A percentile compares a stretch with the other conserved stretches of the same genome.
Evolutionary conservation across 2,888 invertebrate species (phyloP).

Genomic region (Nomada hirtipes): DNA sequence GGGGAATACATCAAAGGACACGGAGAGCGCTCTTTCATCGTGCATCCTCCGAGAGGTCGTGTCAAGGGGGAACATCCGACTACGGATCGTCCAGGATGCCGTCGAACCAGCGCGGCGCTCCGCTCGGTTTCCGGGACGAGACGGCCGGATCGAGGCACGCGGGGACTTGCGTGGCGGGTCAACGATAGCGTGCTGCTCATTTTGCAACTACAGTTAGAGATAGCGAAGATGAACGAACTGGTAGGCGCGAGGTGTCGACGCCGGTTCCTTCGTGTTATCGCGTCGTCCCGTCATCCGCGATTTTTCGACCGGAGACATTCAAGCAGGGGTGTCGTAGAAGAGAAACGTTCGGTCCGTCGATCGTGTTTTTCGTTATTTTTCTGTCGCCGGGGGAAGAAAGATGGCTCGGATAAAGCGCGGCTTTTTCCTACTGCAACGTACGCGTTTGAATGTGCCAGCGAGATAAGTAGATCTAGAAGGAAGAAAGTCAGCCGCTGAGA

Average conservation of each 20-base stretch:
- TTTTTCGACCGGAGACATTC: conserved; percentile 31
- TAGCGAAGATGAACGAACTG: conserved; percentile 64
- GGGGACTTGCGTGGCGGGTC: conserved; percentile 63
- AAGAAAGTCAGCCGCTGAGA: conserved; percentile 34
- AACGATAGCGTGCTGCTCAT: conserved; percentile 75
- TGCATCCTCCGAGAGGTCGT: conserved; percentile 3
- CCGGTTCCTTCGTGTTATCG: conserved; percentile 51
- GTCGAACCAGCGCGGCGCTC: conserved; percentile 29
- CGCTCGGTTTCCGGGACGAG: conserved; percentile 38
- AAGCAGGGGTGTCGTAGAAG: conserved; percentile 12
- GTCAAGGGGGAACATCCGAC: conserved; percentile 16
- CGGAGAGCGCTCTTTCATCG: conserved; percentile 39
- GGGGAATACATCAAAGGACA: conserved; percentile 63
- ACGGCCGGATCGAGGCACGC: not conserved
- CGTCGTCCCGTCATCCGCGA: conserved; percentile 25
- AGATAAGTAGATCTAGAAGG: conserved; percentile 39
- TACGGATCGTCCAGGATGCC: conserved; percentile 28
- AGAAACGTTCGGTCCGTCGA: conserved; percentile 4
- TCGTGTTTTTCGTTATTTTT: conserved; percentile 4
- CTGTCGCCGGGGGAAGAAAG: not conserved
- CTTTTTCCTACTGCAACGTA: not conserved
- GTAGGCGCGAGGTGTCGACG: conserved; percentile 47
- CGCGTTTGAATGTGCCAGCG: not conserved
- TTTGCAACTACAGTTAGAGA: conserved; percentile 80
- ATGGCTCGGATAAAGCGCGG: not conserved